Evolutionary conservation across 2,113 vertebrate species (phyloP).

Genomic region (Ursus arctos): DNA sequence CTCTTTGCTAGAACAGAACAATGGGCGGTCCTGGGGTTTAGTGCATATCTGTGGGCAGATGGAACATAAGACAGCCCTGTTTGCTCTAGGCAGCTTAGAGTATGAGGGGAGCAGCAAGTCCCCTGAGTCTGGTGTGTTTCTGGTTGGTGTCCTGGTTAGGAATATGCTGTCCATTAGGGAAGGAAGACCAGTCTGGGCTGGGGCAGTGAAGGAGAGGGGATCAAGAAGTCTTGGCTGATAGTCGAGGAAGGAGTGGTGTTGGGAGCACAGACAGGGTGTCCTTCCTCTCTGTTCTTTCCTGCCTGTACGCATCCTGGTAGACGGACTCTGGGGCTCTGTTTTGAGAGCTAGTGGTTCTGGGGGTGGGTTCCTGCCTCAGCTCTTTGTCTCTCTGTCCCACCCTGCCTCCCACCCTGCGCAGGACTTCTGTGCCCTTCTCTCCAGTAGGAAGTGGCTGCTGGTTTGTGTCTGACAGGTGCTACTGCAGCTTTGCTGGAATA

Average conservation of each 20-base stretch:
- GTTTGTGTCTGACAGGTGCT: not conserved
- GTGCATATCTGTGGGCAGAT: not conserved
- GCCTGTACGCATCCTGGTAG: not conserved
- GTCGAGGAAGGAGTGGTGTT: not conserved
- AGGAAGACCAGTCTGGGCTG: not conserved
- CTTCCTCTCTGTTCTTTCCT: not conserved
- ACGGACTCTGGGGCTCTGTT: not conserved
- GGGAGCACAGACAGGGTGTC: not conserved
- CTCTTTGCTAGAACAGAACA: not conserved
- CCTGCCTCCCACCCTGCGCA: too few species aligned
- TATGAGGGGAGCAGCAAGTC: not conserved
- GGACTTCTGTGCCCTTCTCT: not conserved
- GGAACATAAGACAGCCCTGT: not conserved
- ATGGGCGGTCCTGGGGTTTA: not conserved
- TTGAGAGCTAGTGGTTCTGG: not conserved
- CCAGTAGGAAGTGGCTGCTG: not conserved
- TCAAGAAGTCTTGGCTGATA: not conserved
- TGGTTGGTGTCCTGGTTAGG: not conserved
- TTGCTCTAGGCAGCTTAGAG: not conserved
- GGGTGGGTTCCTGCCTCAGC: not conserved
- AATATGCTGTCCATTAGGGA: not conserved
- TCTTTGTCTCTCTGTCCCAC: not conserved
- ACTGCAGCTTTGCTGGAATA: not conserved
- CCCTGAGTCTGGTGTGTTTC: not conserved
- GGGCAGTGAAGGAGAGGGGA: not conserved